A percentile compares a stretch with the other conserved stretches of the same genome.
Conservation (phyloP, 2,888 invertebrate genomes). For the Allygus modestus region DNA sequence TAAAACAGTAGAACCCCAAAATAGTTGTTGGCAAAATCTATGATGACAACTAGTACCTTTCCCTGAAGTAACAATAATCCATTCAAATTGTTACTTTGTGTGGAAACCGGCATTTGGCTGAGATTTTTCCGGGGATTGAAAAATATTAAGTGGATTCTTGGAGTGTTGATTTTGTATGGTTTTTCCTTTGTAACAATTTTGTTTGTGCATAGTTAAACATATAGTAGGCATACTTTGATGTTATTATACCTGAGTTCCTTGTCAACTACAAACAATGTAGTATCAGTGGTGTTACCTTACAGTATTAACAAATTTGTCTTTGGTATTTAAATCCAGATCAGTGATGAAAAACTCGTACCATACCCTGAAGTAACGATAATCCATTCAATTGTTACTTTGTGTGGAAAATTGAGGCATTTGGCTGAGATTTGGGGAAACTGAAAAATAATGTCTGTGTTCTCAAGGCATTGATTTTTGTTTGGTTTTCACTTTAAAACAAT, state of each 20-base stretch:
- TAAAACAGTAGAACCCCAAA: too few relatives aligned
- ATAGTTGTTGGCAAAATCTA: too few relatives aligned
- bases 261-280: too few relatives aligned
- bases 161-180: too few relatives aligned
- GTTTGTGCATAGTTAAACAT: too few relatives aligned
- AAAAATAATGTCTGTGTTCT: background rate
- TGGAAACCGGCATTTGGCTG: slow-evolving; percentile 61
- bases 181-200: too few relatives aligned
- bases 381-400: slow-evolving; percentile 58
- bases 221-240: too few relatives aligned
- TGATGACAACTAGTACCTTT: slow-evolving; percentile 55
- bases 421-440: slow-evolving; percentile 46
- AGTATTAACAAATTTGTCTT: too few relatives aligned
- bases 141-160: background rate
- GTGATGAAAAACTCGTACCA: slow-evolving; percentile 52
- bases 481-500: too few relatives aligned
- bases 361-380: slow-evolving; percentile 55
- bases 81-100: slow-evolving; percentile 57
- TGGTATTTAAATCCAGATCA: slow-evolving; percentile 15
- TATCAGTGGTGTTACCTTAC: too few relatives aligned
- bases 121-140: slow-evolving; percentile 7
- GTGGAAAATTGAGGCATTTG: slow-evolving; percentile 61
- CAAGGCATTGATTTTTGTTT: too few relatives aligned
- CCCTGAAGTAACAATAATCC: slow-evolving; percentile 57
- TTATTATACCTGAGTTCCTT: too few relatives aligned